These are phyloP conservation scores for Cinclus mexicanus DNA, from an alignment of 2,113 vertebrate species.

Conservation along the genomic window DNA sequence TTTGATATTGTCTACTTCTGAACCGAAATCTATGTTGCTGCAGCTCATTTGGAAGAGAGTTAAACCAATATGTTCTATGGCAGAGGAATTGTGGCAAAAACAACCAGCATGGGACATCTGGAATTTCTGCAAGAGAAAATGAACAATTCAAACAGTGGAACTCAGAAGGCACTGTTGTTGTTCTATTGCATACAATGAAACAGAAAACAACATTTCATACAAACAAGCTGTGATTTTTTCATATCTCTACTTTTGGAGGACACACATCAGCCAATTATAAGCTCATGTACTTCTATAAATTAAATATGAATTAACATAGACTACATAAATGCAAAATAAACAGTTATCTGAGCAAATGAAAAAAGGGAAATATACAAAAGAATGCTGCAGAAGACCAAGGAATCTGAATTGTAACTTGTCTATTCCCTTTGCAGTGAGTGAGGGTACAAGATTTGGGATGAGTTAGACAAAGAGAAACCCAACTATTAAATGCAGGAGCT, in stretches of 20 bases:
- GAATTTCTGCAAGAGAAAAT: slow-evolving; percentile 79
- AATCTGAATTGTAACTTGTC: not conserved
- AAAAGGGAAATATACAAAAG: not conserved
- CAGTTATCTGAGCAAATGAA: not conserved
- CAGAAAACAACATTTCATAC: not conserved
- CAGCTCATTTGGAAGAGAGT: slow-evolving; percentile 74
- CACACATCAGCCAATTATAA: not conserved
- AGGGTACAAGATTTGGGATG: not conserved
- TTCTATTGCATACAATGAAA: not conserved
- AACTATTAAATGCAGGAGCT: not conserved
- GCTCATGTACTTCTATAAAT: not conserved
- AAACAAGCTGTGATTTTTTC: not conserved
- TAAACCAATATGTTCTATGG: slow-evolving; percentile 73
- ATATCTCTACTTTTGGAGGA: not conserved
- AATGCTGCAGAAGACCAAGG: not conserved
- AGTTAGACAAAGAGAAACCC: not conserved
- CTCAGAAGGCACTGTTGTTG: not conserved
- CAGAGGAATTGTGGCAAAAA: slow-evolving; percentile 49
- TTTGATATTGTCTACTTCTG: not conserved
- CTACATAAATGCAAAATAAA: not conserved
- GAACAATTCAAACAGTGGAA: not conserved
- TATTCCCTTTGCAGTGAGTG: not conserved
- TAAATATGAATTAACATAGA: not conserved
- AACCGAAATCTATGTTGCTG: not conserved
- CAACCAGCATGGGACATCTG: slow-evolving; percentile 51